Evolutionary conservation across 2,888 invertebrate genomes (phyloP), one percentile per base, ranked within the genome.

Genomic region (Acronicta aceris): DNA sequence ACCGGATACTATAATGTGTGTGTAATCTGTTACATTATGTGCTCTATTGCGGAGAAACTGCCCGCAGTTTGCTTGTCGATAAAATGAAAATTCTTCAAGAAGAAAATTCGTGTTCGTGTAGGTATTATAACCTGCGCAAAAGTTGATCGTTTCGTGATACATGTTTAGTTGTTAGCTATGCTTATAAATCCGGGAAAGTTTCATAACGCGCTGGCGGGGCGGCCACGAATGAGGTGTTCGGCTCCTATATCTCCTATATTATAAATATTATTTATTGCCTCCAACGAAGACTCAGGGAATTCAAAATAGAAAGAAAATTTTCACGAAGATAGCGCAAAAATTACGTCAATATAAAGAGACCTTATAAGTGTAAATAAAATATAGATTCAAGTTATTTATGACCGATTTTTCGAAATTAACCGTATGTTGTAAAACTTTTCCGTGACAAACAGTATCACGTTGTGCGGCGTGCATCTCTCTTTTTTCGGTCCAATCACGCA

Each of bases 261-360:
- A 87, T 85, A 85, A 86, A 88, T 83, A 84, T 84, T 85, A 87
- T 89, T 89, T 88, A 86, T 84, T 81, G 74, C 83, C 75, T 64
- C 63, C 69, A 68, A 70, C 70, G 59, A 78, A 70, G 61, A 57
- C 62, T 62, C 72, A 47, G 73, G 78, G 76, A 81, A 78, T 81
- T 79, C 65, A 65, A 77, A 81, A 81, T 74, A 80, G 73, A 73
- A 74, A 68, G 78, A 67, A 79, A 71, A 81, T 59, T 60, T 72
- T 60, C 55, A 43, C 62, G 59, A 59, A 63, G 66, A 64, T 73
- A 71, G 60, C 52, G 46, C 52, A 61, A 33, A 53, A 59, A 71
- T 56, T 66, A 56, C 16, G 40, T 59, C 53, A 56, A 48, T 56
- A 55, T 50, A 47, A 53, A 46, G 43, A 56, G 49, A 8, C 33